Percentiles rank a stretch among this genome's conserved stretches.
phyloP scores from a whole-genome alignment of 2,113 vertebrate species.

The Myodes glareolus region DNA sequence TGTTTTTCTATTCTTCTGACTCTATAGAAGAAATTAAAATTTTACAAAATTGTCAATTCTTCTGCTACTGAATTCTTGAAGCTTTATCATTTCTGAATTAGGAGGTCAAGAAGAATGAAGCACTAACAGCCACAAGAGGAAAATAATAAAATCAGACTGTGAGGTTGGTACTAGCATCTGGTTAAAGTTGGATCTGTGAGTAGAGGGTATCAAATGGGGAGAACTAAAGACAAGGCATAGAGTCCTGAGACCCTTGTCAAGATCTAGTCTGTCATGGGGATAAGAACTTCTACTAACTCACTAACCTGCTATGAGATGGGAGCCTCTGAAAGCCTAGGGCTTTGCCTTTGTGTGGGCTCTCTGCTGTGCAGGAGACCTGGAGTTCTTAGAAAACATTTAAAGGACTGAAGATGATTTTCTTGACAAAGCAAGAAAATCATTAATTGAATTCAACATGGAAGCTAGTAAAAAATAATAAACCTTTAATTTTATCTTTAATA shows the following conservation, averaged over 20 bases:
- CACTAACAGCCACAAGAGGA: neutral
- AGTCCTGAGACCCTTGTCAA: neutral
- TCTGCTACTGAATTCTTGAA: neutral
- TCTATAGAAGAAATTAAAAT: neutral
- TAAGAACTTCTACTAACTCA: neutral
- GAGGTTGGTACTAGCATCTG: neutral
- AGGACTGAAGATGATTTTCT: neutral
- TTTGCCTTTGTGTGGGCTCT: neutral
- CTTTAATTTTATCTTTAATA: conserved; percentile 17
- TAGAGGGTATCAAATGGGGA: neutral
- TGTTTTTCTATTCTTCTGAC: neutral
- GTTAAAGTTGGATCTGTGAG: neutral
- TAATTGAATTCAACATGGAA: neutral
- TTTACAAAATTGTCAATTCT: neutral
- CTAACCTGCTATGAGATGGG: neutral
- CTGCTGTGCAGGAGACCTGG: neutral
- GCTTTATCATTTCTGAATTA: neutral
- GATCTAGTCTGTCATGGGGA: neutral
- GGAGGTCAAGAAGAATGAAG: neutral
- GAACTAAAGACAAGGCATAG: neutral
- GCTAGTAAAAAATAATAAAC: neutral
- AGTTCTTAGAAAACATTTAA: neutral
- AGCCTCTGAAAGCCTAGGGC: neutral
- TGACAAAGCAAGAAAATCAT: neutral
- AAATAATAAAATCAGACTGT: neutral